Evolutionary conservation across 2,888 invertebrate species (phyloP).

Genomic region (Xylota segnis): DNA sequence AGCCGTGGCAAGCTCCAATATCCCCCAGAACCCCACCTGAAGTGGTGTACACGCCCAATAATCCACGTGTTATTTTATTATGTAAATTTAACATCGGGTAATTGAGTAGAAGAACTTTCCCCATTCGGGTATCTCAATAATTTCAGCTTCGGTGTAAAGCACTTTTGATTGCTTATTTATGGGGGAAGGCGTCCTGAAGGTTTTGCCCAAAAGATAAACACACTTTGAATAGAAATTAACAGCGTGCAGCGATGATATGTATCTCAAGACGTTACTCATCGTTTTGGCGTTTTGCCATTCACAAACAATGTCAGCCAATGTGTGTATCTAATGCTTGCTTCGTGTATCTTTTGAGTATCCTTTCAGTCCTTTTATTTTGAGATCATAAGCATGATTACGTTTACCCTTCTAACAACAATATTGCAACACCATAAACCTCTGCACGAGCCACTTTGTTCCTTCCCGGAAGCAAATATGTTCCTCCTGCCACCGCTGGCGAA

Average conservation of each 20-base stretch:
- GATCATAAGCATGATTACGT: background rate
- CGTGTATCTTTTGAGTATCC: no score
- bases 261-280: background rate
- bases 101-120: constrained; percentile 27
- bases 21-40: constrained; percentile 20
- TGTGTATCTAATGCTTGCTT: no score
- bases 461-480: constrained; percentile 44
- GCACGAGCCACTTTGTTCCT: constrained; percentile 50
- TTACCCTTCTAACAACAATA: background rate
- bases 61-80: constrained; percentile 41
- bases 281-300: background rate
- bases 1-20: background rate
- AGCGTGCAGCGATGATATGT: background rate
- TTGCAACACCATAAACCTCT: constrained; percentile 39
- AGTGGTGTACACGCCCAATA: constrained; percentile 25
- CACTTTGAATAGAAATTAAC: background rate
- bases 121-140: constrained; percentile 21
- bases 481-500: background rate
- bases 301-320: no score
- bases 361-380: no score
- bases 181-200: background rate
- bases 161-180: constrained; percentile 43
- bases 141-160: constrained; percentile 3
- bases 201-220: background rate
- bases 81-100: constrained; percentile 30